phyloP scores from a whole-genome alignment of 2,797 vertebrate genomes.

The Poecilia gillii region DNA sequence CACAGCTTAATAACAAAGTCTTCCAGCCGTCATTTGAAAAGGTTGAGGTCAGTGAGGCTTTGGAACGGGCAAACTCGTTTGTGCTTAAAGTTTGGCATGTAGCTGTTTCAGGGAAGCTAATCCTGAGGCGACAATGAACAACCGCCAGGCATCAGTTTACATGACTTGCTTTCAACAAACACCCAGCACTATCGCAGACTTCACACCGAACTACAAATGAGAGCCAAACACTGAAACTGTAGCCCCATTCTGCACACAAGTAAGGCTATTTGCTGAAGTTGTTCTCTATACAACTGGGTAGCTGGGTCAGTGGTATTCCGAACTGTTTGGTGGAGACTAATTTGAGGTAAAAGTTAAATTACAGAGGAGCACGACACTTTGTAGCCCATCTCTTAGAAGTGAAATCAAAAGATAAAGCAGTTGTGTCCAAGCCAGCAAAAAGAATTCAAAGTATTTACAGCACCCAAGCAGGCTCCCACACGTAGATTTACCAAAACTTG shows the following conservation, averaged over 20 bases:
- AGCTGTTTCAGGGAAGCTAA: slow-evolving; percentile 46
- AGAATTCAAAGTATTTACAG: slow-evolving; percentile 76
- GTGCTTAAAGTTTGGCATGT: slow-evolving; percentile 39
- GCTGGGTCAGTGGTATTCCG: slow-evolving; percentile 7
- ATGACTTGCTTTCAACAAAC: slow-evolving; percentile 55
- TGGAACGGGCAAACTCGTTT: slow-evolving; percentile 14
- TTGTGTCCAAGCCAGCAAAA: slow-evolving; percentile 63
- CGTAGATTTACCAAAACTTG: slow-evolving; percentile 12
- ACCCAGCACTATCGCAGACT: slow-evolving; percentile 38
- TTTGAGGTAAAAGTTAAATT: slow-evolving; percentile 16
- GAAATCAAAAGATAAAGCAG: slow-evolving; percentile 39
- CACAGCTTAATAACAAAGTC: not conserved
- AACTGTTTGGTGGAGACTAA: not conserved
- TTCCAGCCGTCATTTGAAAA: slow-evolving; percentile 16
- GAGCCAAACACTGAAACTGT: slow-evolving; percentile 22
- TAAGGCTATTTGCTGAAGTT: slow-evolving; percentile 2
- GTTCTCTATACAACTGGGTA: slow-evolving; percentile 1
- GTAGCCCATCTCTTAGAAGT: slow-evolving; percentile 46
- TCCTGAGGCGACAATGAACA: slow-evolving; percentile 49
- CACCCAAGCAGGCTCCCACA: slow-evolving; percentile 36
- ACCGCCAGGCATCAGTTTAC: slow-evolving; percentile 63
- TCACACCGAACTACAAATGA: slow-evolving; percentile 32
- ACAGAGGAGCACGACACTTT: slow-evolving; percentile 23
- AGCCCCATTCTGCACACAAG: slow-evolving; percentile 9
- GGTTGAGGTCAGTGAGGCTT: slow-evolving; percentile 31